phyloP scores from a whole-genome alignment of 2,113 vertebrate genomes.

The Dunckerocampus dactyliophorus region DNA sequence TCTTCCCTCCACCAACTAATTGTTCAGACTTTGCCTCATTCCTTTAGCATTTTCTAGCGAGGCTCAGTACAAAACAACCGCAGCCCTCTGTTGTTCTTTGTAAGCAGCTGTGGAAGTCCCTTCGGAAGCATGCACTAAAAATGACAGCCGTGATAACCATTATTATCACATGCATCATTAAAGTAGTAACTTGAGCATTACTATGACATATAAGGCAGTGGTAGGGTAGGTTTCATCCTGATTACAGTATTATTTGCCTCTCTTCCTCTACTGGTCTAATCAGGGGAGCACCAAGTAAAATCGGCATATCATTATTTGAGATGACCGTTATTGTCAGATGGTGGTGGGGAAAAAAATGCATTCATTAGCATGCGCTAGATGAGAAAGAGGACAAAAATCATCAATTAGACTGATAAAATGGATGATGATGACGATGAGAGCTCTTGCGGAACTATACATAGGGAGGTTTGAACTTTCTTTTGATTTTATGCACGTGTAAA shows the following conservation, averaged over 20 bases:
- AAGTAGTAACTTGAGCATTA: not conserved
- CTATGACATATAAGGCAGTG: not conserved
- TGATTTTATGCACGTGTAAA: slow-evolving; percentile 23
- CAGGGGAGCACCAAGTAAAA: slow-evolving; percentile 39
- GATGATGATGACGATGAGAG: slow-evolving; percentile 66
- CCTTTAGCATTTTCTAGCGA: slow-evolving; percentile 46
- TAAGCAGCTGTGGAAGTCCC: not conserved
- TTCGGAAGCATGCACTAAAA: not conserved
- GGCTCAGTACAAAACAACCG: slow-evolving; percentile 32
- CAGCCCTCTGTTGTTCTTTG: not conserved
- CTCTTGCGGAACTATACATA: slow-evolving; percentile 73
- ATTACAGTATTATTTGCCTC: slow-evolving; percentile 24
- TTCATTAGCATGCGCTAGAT: slow-evolving; percentile 89
- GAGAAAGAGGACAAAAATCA: slow-evolving; percentile 95
- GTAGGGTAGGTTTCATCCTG: not conserved
- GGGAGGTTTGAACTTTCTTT: slow-evolving; percentile 58
- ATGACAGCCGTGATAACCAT: not conserved
- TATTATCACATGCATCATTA: not conserved
- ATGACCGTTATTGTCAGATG: slow-evolving; percentile 87
- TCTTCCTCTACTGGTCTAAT: slow-evolving; percentile 31
- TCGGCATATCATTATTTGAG: slow-evolving; percentile 58
- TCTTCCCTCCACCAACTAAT: slow-evolving; percentile 66
- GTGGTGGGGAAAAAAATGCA: slow-evolving; percentile 70
- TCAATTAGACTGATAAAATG: slow-evolving; percentile 89
- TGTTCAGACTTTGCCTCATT: slow-evolving; percentile 65